Evolutionary conservation across 2,113 vertebrate genomes (phyloP), one percentile per base, ranked within the genome.

Genomic region (Ptilorrhoa leucosticta): DNA sequence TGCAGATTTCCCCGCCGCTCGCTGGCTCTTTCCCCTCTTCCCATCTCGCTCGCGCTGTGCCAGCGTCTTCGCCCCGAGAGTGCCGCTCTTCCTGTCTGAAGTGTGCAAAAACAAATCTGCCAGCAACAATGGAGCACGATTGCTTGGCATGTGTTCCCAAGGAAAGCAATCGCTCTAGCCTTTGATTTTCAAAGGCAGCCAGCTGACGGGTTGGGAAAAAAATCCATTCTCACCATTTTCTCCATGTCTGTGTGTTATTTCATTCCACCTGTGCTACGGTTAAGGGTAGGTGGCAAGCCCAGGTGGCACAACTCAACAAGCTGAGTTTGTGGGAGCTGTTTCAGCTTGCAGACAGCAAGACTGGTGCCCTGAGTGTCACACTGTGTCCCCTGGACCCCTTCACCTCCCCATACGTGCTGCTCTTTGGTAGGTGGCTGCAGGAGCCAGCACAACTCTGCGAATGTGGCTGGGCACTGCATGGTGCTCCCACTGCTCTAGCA

Each of bases 181-280:
- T 87, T 87, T 86, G 76, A 71, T 90, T 92, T 94, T 84, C 90
- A 93, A 87, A 89, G 76, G 84, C 72, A 94, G 78, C 21, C 88
- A 79, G 11, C 64, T 80, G 87, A 92, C 16, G 51, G 31, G 23
- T 37, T 54, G 57, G 56, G 39, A 8, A 18, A 72, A 87, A 83
- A 40, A 45, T 28, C 18, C 68, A 57, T 50, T 51, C 84, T 72
- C 10, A 7, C 71, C 60, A 84, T 90, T 80, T 93, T 73, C 71
- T 75, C 39, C 53, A 35, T 3, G 51, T 61, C 78, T 96, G 86
- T 3, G 5, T 44, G 90, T 57, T 63, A 66, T 51, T 94, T 92
- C 27, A 70, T 57, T 83, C 91, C 83, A 80, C 47, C 58, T 81
- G 90, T 50, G 71, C 71, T 54, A 83, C 0, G 2, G 48, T 75